These are phyloP conservation scores for Hydrozoanthus tunicans DNA, from an alignment of 64 coral and sea anemone genomes.

Conservation along the genomic window DNA sequence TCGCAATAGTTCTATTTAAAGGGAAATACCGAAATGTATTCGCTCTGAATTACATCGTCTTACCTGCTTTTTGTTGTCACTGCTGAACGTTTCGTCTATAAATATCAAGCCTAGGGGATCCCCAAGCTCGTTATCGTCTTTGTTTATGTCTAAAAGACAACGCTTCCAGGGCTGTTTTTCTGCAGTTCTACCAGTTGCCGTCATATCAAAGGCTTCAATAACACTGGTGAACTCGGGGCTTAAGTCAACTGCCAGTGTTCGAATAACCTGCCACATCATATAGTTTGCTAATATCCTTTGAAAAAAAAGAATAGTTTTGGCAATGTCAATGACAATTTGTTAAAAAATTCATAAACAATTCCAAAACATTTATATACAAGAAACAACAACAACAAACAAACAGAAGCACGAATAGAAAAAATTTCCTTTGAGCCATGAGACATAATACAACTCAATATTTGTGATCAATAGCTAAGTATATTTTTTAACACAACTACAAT, in stretches of 20 bases:
- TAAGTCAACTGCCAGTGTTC: background rate
- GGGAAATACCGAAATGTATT: too few relatives aligned
- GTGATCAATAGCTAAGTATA: too few relatives aligned
- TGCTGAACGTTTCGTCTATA: conserved; percentile 31
- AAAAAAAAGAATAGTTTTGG: too few relatives aligned
- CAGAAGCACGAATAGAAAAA: too few relatives aligned
- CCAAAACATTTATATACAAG: too few relatives aligned
- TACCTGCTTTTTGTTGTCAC: conserved; percentile 32
- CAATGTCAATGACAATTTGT: too few relatives aligned
- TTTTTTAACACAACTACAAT: too few relatives aligned
- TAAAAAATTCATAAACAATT: too few relatives aligned
- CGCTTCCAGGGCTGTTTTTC: background rate
- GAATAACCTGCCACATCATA: conserved; percentile 47
- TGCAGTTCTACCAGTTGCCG: background rate
- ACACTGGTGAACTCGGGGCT: background rate
- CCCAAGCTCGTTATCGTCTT: background rate
- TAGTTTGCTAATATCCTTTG: conserved; percentile 57
- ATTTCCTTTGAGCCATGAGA: too few relatives aligned
- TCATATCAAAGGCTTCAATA: background rate
- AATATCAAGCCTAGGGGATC: conserved; percentile 32
- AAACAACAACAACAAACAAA: too few relatives aligned
- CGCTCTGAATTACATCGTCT: background rate
- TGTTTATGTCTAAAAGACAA: conserved; percentile 13
- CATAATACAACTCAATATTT: too few relatives aligned
- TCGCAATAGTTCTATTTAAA: too few relatives aligned